Evolutionary conservation across 2,113 vertebrate species (phyloP).

Genomic region (Scalopus aquaticus): DNA sequence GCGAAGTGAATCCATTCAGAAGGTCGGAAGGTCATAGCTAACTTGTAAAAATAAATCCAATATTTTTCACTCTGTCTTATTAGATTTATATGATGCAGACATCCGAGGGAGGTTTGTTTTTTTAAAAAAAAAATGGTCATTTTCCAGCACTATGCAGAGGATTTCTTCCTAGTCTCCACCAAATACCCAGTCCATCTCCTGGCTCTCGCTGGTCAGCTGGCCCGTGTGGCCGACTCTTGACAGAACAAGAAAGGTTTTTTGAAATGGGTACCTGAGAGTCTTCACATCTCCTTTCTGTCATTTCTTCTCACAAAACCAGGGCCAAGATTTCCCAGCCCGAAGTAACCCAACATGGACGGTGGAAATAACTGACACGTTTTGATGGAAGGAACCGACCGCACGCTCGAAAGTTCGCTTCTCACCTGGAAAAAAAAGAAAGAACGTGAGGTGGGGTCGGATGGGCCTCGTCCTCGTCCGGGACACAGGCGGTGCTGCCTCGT

Average conservation of each 20-base stretch:
- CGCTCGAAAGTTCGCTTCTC: neutral
- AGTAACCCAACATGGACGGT: neutral
- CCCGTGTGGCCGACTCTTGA: neutral
- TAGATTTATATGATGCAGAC: conserved; percentile 86
- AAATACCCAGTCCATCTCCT: neutral
- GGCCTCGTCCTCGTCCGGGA: neutral
- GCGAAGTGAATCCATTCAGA: conserved; percentile 87
- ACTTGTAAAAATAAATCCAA: conserved; percentile 90
- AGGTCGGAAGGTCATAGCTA: conserved; percentile 87
- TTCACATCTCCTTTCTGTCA: neutral
- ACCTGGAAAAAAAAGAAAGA: neutral
- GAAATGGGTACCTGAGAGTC: neutral
- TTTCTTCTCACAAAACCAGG: neutral
- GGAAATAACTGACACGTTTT: neutral
- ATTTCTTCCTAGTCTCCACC: neutral
- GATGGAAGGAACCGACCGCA: rapidly evolving
- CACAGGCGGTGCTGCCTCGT: neutral
- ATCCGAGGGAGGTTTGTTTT: conserved; percentile 72
- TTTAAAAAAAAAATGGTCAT: conserved; percentile 65
- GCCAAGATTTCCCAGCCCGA: neutral
- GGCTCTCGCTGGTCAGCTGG: neutral
- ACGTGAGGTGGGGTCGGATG: neutral
- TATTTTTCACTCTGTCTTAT: conserved; percentile 89
- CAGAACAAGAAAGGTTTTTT: neutral
- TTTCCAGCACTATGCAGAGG: conserved; percentile 67